Conservation (phyloP, 2,113 vertebrate species). For the Cichladusa arquata region DNA sequence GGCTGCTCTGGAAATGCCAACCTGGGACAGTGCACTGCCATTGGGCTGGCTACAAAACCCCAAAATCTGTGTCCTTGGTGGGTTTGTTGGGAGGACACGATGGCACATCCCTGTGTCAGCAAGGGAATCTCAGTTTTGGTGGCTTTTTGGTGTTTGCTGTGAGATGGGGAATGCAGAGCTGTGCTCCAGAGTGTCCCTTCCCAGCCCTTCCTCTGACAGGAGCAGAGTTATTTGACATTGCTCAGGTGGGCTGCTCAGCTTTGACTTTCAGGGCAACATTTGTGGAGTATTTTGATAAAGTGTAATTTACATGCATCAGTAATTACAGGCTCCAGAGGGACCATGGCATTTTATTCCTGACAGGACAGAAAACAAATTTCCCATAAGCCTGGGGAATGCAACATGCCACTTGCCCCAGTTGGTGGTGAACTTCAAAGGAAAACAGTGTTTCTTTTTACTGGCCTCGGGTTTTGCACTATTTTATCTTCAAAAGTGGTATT, state of each 20-base stretch:
- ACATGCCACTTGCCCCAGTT: neutral
- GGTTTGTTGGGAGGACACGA: fast-evolving
- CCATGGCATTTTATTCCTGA: neutral
- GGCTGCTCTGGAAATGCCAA: neutral
- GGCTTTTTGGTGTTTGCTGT: neutral
- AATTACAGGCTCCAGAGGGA: neutral
- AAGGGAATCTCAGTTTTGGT: too few species aligned
- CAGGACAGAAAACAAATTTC: neutral
- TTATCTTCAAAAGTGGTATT: conserved; percentile 14
- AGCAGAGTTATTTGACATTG: neutral
- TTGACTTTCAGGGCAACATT: neutral
- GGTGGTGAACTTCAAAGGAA: conserved; percentile 29
- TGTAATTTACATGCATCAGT: neutral
- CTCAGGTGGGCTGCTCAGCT: neutral
- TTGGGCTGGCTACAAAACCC: neutral
- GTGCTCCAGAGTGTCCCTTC: neutral
- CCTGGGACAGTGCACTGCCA: neutral
- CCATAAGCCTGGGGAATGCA: neutral
- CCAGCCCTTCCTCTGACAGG: neutral
- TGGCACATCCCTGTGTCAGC: neutral
- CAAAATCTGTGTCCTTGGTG: neutral
- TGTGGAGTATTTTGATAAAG: neutral
- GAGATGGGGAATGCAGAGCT: neutral
- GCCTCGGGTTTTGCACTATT: neutral
- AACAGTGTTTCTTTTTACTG: neutral